Evolutionary conservation across 2,797 vertebrate species (phyloP).

Genomic region (Schizothorax lantsangensis): DNA sequence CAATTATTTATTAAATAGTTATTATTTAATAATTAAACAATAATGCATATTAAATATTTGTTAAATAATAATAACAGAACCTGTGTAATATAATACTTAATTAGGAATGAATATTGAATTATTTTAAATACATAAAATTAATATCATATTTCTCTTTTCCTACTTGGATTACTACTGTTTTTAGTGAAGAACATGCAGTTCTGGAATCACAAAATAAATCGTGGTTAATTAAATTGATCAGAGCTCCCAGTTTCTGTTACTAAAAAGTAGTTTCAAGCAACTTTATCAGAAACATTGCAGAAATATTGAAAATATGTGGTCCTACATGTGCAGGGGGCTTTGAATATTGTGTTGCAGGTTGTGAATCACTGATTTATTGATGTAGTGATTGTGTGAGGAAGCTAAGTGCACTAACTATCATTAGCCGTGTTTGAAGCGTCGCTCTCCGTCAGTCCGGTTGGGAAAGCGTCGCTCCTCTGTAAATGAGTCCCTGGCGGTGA

Average conservation of each 20-base stretch:
- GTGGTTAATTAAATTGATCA: neutral
- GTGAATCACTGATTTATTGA: neutral
- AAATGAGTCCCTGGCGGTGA: slow-evolving; percentile 87
- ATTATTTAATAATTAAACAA: neutral
- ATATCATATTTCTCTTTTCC: neutral
- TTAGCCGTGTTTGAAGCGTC: neutral
- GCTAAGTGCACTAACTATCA: neutral
- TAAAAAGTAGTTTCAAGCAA: neutral
- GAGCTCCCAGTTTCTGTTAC: neutral
- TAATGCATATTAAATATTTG: neutral
- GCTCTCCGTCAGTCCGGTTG: neutral
- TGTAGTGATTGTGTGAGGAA: neutral
- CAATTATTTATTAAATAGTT: neutral
- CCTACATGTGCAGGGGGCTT: neutral
- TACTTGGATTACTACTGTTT: neutral
- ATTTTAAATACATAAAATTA: neutral
- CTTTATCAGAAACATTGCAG: neutral
- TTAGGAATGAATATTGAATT: neutral
- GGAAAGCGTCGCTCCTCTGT: slow-evolving; percentile 46
- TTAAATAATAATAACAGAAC: neutral
- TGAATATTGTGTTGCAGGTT: neutral
- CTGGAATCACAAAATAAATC: neutral
- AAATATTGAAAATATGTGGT: neutral
- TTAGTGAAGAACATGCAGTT: neutral
- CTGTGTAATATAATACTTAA: neutral